Evolutionary conservation across 2,888 invertebrate genomes (phyloP).

Genomic region (Norana najaformis): DNA sequence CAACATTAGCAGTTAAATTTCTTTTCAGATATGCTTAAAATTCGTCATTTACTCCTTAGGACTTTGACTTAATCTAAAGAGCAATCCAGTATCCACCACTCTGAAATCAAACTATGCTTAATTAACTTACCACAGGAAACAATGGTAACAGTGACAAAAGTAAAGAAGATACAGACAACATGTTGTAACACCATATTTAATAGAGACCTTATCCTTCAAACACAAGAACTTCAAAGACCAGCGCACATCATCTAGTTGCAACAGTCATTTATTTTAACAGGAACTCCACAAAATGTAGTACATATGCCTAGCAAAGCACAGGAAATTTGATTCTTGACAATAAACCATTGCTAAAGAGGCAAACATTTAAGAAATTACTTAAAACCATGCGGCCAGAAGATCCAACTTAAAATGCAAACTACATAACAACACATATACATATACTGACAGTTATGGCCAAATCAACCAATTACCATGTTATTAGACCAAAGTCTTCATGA

Average conservation of each 20-base stretch:
- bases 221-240: conserved; percentile 6
- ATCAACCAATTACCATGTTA: background rate
- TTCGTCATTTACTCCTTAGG: background rate
- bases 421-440: background rate
- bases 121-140: background rate
- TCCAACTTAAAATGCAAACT: background rate
- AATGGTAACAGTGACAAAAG: background rate
- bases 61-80: background rate
- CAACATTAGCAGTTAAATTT: too few relatives aligned
- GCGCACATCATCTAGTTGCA: background rate
- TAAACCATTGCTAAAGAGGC: background rate
- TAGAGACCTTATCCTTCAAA: background rate
- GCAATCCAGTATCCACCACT: background rate
- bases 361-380: background rate
- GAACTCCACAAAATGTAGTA: background rate
- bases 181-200: background rate
- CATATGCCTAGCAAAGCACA: background rate
- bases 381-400: background rate
- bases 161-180: background rate
- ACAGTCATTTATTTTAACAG: background rate
- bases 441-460: background rate
- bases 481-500: background rate
- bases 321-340: background rate
- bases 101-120: background rate
- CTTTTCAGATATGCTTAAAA: background rate